phyloP scores from a whole-genome alignment of 2,888 invertebrate genomes.

The Oeneis ivallda region DNA sequence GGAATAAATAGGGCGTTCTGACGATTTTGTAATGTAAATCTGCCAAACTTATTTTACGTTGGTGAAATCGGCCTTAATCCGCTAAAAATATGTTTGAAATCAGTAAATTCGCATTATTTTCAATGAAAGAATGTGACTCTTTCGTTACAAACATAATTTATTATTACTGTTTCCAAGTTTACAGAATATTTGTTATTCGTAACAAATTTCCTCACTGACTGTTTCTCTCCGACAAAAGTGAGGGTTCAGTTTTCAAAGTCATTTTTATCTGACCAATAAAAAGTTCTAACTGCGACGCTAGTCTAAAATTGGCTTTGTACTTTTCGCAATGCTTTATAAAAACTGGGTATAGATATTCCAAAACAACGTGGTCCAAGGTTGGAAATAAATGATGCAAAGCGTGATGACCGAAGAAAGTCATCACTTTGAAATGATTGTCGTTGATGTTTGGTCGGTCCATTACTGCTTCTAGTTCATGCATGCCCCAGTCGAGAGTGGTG shows the following conservation, averaged over 20 bases:
- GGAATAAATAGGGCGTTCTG: too few relatives aligned
- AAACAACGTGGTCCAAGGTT: conserved; percentile 87
- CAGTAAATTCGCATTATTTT: too few relatives aligned
- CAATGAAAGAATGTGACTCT: too few relatives aligned
- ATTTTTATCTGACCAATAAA: conserved; percentile 64
- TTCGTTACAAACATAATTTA: too few relatives aligned
- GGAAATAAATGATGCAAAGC: conserved; percentile 90
- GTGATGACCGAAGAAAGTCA: conserved; percentile 90
- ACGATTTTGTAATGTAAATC: too few relatives aligned
- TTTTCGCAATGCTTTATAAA: conserved; percentile 83
- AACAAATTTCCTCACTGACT: neutral
- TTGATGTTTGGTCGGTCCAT: conserved; percentile 87
- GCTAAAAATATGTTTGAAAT: too few relatives aligned
- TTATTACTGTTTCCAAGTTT: neutral
- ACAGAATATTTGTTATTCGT: neutral
- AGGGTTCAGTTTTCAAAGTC: conserved; percentile 57
- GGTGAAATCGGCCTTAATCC: too few relatives aligned
- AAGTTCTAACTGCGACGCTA: conserved; percentile 60
- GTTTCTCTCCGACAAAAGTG: conserved; percentile 42
- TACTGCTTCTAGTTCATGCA: conserved; percentile 88
- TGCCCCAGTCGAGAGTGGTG: conserved; percentile 85
- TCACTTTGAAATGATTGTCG: conserved; percentile 82
- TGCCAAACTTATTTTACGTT: too few relatives aligned
- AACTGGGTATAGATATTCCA: conserved; percentile 84
- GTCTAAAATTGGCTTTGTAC: conserved; percentile 78